A percentile compares a stretch with the other conserved stretches of the same genome.
Conservation (phyloP, 2,113 vertebrate genomes). For the Hymenochirus boettgeri region DNA sequence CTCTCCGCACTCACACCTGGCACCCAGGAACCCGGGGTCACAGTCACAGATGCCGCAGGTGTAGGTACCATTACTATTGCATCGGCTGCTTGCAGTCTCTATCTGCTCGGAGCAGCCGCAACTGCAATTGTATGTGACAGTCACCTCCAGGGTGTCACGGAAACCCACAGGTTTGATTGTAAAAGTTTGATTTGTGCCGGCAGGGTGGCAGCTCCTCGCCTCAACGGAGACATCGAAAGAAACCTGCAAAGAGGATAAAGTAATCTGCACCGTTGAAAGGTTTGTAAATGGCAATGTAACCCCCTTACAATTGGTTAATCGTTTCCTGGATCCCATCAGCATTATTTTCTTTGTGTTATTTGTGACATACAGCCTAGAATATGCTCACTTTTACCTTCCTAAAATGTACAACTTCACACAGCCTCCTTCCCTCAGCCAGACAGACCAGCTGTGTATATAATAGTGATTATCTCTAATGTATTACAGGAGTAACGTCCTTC, state of each 20-base stretch:
- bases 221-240: constrained; percentile 88
- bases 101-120: constrained; percentile 67
- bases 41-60: constrained; percentile 82
- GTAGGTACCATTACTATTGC: constrained; percentile 80
- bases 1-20: constrained; percentile 86
- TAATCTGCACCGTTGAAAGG: no score
- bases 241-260: constrained; percentile 46
- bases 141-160: constrained; percentile 82
- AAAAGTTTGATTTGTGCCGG: constrained; percentile 62
- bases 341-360: no score
- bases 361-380: no score
- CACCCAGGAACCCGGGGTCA: constrained; percentile 77
- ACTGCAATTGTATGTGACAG: constrained; percentile 76
- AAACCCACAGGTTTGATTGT: constrained; percentile 90
- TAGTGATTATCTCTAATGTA: no score
- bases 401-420: no score
- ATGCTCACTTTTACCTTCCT: no score
- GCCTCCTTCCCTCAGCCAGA: no score
- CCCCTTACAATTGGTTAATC: no score
- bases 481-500: no score
- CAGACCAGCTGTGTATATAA: no score
- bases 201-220: constrained; percentile 73
- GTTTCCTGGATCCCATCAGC: no score
- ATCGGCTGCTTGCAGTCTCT: constrained; percentile 67
- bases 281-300: no score